Percentiles rank a stretch among this genome's conserved stretches.
Conservation (phyloP, 2,113 vertebrate species). For the Catharus fuscescens region DNA sequence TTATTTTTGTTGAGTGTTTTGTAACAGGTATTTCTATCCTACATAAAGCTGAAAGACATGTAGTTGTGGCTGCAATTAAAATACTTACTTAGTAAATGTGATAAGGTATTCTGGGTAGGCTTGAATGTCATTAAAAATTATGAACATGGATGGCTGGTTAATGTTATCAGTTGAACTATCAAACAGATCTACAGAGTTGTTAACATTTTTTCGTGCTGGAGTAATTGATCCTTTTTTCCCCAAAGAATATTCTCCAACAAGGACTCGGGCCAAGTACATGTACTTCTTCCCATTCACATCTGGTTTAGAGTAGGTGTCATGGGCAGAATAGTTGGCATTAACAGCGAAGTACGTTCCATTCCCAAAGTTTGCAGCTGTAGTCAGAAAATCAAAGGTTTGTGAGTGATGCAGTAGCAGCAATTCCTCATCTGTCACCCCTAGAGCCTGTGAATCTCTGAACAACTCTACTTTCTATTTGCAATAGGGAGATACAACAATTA, state of each 20-base stretch:
- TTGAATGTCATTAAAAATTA: slow-evolving; percentile 81
- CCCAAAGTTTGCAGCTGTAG: slow-evolving; percentile 70
- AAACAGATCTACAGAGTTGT: slow-evolving; percentile 66
- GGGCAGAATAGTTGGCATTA: slow-evolving; percentile 72
- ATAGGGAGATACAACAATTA: not conserved
- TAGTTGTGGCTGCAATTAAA: not conserved
- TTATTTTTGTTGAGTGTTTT: not conserved
- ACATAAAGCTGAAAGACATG: not conserved
- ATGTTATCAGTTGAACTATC: slow-evolving; percentile 75
- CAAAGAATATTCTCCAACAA: slow-evolving; percentile 77
- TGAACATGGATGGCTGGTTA: slow-evolving; percentile 66
- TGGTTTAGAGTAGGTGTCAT: slow-evolving; percentile 48
- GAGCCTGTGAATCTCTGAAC: not conserved
- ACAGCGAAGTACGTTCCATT: slow-evolving; percentile 84
- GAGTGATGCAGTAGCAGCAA: not conserved
- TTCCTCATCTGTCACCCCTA: not conserved
- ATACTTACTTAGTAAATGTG: slow-evolving; percentile 68
- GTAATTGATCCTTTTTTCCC: slow-evolving; percentile 39
- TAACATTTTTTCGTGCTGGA: slow-evolving; percentile 59
- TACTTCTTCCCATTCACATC: slow-evolving; percentile 51
- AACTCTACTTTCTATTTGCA: not conserved
- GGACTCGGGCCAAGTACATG: slow-evolving; percentile 82
- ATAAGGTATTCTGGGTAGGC: slow-evolving; percentile 87
- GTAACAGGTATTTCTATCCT: not conserved
- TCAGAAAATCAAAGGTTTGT: not conserved